phyloP scores from a whole-genome alignment of 2,888 invertebrate genomes.

The Rhorus exstirpatorius region DNA sequence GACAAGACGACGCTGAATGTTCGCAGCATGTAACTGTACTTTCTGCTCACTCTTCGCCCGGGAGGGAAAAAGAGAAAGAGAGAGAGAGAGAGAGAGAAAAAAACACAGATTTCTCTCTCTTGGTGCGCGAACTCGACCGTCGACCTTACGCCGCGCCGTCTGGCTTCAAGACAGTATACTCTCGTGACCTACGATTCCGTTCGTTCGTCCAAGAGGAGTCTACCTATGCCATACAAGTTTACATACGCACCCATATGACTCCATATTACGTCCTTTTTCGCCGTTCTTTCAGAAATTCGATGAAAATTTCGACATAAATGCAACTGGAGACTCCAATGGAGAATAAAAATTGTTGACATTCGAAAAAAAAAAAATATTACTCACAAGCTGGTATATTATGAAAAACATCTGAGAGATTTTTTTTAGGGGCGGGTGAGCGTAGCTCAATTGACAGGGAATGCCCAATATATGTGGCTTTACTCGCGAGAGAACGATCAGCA shows the following conservation, averaged over 20 bases:
- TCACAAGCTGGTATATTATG: too few species aligned
- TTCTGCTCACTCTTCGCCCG: constrained; percentile 63
- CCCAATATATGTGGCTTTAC: background rate
- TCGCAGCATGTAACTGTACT: constrained; percentile 72
- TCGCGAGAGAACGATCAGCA: constrained; percentile 36
- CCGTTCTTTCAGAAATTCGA: too few species aligned
- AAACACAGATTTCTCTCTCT: constrained; percentile 40
- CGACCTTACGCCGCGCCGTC: constrained; percentile 72
- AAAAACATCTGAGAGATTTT: background rate
- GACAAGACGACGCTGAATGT: constrained; percentile 52
- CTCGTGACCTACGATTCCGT: constrained; percentile 69
- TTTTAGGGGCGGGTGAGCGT: background rate
- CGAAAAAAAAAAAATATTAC: too few species aligned
- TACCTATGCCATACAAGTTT: constrained; percentile 9
- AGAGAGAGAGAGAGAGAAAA: constrained; percentile 44
- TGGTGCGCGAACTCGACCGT: constrained; percentile 71
- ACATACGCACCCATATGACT: background rate
- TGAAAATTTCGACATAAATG: too few species aligned
- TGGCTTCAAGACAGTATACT: constrained; percentile 62
- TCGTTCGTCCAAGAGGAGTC: constrained; percentile 41
- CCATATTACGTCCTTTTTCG: too few species aligned
- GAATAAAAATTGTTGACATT: too few species aligned
- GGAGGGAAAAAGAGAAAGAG: constrained; percentile 32
- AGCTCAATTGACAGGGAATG: background rate
- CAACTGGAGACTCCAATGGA: too few species aligned